Evolutionary conservation across 2,888 invertebrate genomes (phyloP), one percentile per base, ranked within the genome.

Genomic region (Sminthurinus aureus): DNA sequence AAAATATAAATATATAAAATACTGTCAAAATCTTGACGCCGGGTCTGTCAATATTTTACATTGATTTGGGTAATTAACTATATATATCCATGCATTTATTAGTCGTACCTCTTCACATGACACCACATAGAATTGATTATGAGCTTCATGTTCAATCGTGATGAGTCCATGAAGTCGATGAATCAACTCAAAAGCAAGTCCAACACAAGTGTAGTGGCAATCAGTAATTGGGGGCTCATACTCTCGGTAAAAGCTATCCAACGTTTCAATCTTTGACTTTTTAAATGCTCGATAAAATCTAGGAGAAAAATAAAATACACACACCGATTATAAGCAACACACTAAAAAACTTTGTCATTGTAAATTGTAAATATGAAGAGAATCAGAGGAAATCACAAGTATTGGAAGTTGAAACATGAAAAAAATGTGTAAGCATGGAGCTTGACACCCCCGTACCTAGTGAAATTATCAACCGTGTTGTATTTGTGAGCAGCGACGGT

Each of bases 201-300:
- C 97, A 79, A 97, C 97, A 90, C 97, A 97, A 83, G 96, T 96
- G 91, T 96, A 94, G 90, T 95, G 94, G 89, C 93, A 93, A 3
- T 93, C 91, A 85, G 94, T 94, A 86, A 97, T 95, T 78, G 94
- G 93, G 87, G 96, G 95, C 88, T 93, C 91, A 90, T 96, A 97
- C 89, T 92, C 92, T 88, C 94, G 93, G 91, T 94, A 96, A 90
- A 95, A 94, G 87, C 94, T 93, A 88, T 93, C 93, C 88, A 96
- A 91, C 87, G 86, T 83, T 38, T 92, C 92, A 83, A 92, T 93
- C 89, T 94, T 93, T n/a, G 86, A 87, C 50, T 87, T 86, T 79
- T 92, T 91, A 79, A 93, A 93, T 85, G 92, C 91, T 89, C 93
- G 93, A 91, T 92, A 92, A 89, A 92, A 92, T 89, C 94, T 94